Conservation (phyloP, 2,888 invertebrate species). For the Laothoe populi region DNA sequence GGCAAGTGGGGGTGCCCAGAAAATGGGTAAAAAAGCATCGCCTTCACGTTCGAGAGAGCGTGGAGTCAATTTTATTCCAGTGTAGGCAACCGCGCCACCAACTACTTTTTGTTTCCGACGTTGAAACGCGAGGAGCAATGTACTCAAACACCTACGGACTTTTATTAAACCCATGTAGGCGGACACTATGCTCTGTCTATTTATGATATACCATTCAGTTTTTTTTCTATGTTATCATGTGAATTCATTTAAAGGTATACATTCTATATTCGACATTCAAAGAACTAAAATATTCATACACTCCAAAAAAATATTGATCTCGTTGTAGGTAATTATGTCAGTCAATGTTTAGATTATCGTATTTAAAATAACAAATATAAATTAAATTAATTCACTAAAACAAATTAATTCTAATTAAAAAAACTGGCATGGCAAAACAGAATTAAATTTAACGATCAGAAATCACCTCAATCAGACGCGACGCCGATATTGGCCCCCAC, state of each 20-base stretch:
- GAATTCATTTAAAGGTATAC: neutral
- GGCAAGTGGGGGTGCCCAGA: conserved; percentile 58
- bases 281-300: neutral
- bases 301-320: neutral
- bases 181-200: conserved; percentile 17
- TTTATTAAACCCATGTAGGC: conserved; percentile 73
- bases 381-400: neutral
- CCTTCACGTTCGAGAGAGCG: conserved; percentile 84
- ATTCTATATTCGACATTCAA: neutral
- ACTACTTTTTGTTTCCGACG: conserved; percentile 83
- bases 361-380: neutral
- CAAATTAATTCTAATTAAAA: conserved; percentile 52
- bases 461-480: conserved; percentile 83
- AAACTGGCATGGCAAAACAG: conserved; percentile 62
- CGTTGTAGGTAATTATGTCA: neutral
- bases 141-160: conserved; percentile 82
- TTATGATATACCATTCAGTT: neutral
- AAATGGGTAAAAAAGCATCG: conserved; percentile 77
- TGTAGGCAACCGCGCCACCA: conserved; percentile 82
- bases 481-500: conserved; percentile 81
- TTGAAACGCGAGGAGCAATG: conserved; percentile 81
- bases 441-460: conserved; percentile 74
- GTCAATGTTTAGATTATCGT: neutral
- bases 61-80: conserved; percentile 85
- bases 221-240: neutral